These are phyloP conservation scores for Planococcus citri DNA, from an alignment of 1,140 invertebrate species.

Conservation along the genomic window DNA sequence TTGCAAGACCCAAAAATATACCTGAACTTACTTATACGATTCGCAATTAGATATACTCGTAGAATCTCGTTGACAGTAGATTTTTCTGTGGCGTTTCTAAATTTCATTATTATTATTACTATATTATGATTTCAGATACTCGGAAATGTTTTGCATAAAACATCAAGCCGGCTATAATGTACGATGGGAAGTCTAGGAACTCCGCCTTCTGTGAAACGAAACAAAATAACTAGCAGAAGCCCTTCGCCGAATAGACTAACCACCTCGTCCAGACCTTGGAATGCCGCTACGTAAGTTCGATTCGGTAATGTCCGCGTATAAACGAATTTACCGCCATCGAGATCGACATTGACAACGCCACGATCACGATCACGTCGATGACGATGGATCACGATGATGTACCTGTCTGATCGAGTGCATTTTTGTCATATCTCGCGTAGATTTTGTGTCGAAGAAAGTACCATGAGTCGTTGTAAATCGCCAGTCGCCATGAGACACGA, in stretches of 20 bases:
- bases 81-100: no score
- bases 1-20: no score
- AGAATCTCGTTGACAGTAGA: no score
- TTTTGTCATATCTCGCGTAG: no score
- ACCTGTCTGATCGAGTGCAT: no score
- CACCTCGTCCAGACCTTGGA: conserved; percentile 22
- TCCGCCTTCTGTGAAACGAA: not conserved
- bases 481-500: conserved; percentile 28
- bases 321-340: no score
- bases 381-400: no score
- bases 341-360: no score
- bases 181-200: conserved; percentile 11
- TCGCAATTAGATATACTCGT: no score
- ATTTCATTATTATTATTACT: not conserved
- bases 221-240: conserved; percentile 5
- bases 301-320: no score
- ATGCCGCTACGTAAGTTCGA: conserved; percentile 23
- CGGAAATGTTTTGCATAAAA: not conserved
- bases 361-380: no score
- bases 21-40: no score
- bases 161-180: not conserved
- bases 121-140: not conserved
- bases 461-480: conserved; percentile 30
- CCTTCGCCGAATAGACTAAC: not conserved
- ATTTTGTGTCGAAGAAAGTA: conserved; percentile 26